These are phyloP conservation scores for Apamea anceps DNA, from an alignment of 2,888 invertebrate genomes.

Conservation along the genomic window DNA sequence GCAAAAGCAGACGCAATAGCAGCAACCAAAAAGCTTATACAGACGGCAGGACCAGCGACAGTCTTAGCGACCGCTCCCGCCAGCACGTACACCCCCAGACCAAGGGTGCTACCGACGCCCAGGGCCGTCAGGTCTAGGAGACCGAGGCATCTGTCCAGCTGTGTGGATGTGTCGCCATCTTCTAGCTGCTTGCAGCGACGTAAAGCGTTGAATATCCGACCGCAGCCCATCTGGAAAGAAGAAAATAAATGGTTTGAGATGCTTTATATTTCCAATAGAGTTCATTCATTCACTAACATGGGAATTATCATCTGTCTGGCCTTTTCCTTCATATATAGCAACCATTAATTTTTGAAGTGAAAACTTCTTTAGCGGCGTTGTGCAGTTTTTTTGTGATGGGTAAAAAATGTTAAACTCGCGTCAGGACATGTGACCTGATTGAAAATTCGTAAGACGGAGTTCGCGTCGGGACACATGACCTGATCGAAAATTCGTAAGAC, in stretches of 20 bases:
- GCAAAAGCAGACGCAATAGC: slow-evolving; percentile 98
- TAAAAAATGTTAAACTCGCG: too few relatives aligned
- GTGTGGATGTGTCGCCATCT: slow-evolving; percentile 82
- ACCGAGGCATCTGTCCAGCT: slow-evolving; percentile 92
- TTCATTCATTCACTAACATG: background rate
- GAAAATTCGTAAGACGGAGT: too few relatives aligned
- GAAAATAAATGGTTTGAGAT: background rate
- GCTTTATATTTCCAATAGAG: background rate
- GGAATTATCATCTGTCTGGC: too few relatives aligned
- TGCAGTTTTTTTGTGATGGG: too few relatives aligned
- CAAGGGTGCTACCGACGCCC: slow-evolving; percentile 96
- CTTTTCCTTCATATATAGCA: too few relatives aligned
- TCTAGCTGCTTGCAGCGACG: slow-evolving; percentile 88
- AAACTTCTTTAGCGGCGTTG: too few relatives aligned
- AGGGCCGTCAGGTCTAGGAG: slow-evolving; percentile 96
- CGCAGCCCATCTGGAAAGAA: slow-evolving; percentile 82
- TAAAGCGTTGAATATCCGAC: slow-evolving; percentile 76
- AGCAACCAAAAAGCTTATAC: slow-evolving; percentile 97
- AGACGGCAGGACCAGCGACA: slow-evolving; percentile 97
- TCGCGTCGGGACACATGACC: too few relatives aligned
- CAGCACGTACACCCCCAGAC: slow-evolving; percentile 98
- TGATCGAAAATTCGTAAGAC: too few relatives aligned
- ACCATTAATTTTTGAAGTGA: too few relatives aligned
- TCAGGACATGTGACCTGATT: too few relatives aligned
- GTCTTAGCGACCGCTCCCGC: slow-evolving; percentile 97